phyloP scores from a whole-genome alignment of 1,140 invertebrate species.

The Orius insidiosus region DNA sequence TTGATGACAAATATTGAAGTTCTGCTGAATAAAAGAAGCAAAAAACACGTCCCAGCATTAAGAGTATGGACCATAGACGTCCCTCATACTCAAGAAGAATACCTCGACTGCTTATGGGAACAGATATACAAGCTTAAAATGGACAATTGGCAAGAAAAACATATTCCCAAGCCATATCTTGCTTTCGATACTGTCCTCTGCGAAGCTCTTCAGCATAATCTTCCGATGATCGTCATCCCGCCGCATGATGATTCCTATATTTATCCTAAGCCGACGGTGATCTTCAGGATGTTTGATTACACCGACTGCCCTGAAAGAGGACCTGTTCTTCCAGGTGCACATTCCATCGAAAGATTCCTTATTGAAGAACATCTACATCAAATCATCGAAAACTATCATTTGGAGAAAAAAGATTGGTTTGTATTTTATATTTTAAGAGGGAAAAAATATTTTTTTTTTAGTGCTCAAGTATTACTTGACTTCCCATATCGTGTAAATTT shows the following conservation, averaged over 20 bases:
- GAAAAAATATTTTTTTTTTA: constrained; percentile 26
- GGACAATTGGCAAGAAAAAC: constrained; percentile 94
- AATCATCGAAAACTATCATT: constrained; percentile 76
- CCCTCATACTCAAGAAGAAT: constrained; percentile 95
- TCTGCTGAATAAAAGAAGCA: constrained; percentile 83
- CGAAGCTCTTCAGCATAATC: constrained; percentile 88
- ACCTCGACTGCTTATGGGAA: constrained; percentile 93
- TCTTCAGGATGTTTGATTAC: constrained; percentile 95
- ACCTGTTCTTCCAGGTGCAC: constrained; percentile 76
- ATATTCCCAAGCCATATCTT: constrained; percentile 86
- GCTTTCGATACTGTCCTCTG: constrained; percentile 89
- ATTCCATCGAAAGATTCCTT: constrained; percentile 92
- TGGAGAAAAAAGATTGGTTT: constrained; percentile 86
- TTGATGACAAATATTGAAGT: constrained; percentile 84
- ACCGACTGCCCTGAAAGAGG: constrained; percentile 85
- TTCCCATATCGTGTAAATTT: constrained; percentile 89
- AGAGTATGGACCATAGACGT: constrained; percentile 83
- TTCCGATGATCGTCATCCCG: constrained; percentile 73
- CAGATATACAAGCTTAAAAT: constrained; percentile 82
- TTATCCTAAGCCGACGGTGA: constrained; percentile 81
- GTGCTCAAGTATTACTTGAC: constrained; percentile 74
- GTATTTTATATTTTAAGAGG: not conserved
- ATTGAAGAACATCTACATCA: constrained; percentile 94
- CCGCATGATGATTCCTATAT: constrained; percentile 75
- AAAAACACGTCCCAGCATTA: constrained; percentile 78